Evolutionary conservation across 1,140 invertebrate genomes (phyloP).

Genomic region (Aradophagus sp.): DNA sequence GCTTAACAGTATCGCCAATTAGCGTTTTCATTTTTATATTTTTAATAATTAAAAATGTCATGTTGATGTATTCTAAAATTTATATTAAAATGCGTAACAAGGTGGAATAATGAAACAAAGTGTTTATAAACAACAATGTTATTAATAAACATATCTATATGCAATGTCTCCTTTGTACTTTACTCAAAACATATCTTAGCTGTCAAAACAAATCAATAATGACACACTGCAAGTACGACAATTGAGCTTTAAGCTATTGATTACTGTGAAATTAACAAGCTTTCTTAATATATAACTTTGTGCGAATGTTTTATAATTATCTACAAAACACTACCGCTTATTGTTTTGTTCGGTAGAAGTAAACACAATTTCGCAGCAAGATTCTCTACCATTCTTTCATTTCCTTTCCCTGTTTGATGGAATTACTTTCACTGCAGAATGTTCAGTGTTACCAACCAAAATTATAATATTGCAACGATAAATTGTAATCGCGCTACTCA

Average conservation of each 20-base stretch:
- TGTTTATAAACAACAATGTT: background rate
- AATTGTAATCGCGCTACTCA: too few relatives aligned
- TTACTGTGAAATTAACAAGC: background rate
- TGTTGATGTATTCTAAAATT: too few relatives aligned
- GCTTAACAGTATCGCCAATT: too few relatives aligned
- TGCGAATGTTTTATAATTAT: conserved; percentile 10
- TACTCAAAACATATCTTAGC: conserved; percentile 20
- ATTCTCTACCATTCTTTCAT: conserved; percentile 67
- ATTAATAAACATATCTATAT: conserved; percentile 7
- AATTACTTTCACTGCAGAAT: conserved; percentile 14
- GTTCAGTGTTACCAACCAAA: conserved; percentile 29
- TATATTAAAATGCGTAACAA: background rate
- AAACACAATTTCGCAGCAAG: conserved; percentile 69
- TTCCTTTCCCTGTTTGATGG: conserved; percentile 32
- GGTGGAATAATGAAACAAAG: background rate
- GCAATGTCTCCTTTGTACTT: conserved; percentile 19
- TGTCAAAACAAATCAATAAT: conserved; percentile 55
- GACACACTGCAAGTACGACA: conserved; percentile 12
- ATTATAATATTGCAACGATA: too few relatives aligned
- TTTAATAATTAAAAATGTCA: too few relatives aligned
- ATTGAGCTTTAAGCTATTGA: background rate
- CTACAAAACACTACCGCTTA: conserved; percentile 55
- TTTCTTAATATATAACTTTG: background rate
- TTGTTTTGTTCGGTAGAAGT: conserved; percentile 62
- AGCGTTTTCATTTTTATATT: too few relatives aligned